Conservation (phyloP, 2,113 vertebrate species). For the Leptocoma aspasia region DNA sequence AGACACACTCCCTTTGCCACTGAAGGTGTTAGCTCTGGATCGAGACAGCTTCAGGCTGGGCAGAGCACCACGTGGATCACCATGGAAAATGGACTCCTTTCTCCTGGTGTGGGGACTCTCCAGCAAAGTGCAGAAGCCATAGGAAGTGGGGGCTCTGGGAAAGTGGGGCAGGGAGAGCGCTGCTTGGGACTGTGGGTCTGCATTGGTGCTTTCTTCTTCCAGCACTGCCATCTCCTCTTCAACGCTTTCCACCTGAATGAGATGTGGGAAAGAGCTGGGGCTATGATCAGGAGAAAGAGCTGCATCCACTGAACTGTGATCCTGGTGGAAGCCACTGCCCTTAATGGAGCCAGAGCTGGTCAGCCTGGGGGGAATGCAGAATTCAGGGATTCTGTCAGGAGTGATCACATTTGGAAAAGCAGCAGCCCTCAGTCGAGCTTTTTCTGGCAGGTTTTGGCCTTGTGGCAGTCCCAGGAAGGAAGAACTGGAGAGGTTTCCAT, state of each 20-base stretch:
- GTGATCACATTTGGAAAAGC: slow-evolving; percentile 72
- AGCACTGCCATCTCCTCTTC: slow-evolving; percentile 68
- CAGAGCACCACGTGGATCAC: slow-evolving; percentile 34
- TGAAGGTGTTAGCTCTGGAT: slow-evolving; percentile 73
- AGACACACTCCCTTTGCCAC: slow-evolving; percentile 56
- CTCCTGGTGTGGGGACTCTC: slow-evolving; percentile 89
- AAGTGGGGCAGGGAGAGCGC: slow-evolving; percentile 87
- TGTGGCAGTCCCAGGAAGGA: slow-evolving; percentile 7
- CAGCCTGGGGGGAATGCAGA: slow-evolving; percentile 76
- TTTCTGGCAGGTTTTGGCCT: background rate
- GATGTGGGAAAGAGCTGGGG: slow-evolving; percentile 51
- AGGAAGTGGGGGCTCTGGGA: slow-evolving; percentile 82
- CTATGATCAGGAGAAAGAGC: background rate
- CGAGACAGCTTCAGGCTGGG: slow-evolving; percentile 66
- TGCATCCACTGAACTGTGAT: background rate
- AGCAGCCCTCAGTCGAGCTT: background rate
- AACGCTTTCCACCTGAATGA: slow-evolving; percentile 87
- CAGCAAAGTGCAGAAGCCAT: slow-evolving; percentile 85
- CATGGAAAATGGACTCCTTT: slow-evolving; percentile 90
- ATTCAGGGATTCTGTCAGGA: slow-evolving; percentile 73
- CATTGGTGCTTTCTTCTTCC: slow-evolving; percentile 83
- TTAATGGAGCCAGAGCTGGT: background rate
- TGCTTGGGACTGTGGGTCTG: slow-evolving; percentile 86
- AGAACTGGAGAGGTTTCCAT: background rate
- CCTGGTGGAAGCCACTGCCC: background rate